Conservation (phyloP, 2,888 invertebrate genomes). For the Aquatica leii region DNA sequence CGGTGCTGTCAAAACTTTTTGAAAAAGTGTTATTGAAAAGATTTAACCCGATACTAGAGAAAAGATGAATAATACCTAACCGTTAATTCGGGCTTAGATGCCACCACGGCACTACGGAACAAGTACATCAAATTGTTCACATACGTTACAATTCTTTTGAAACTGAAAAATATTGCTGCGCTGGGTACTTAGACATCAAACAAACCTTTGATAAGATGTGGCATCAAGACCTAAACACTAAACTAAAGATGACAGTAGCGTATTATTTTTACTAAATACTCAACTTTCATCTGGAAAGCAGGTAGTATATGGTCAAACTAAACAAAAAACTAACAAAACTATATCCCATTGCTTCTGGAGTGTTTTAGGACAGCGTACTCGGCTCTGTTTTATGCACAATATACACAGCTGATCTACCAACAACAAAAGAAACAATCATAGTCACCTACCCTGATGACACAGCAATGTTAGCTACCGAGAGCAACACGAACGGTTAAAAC, state of each 20-base stretch:
- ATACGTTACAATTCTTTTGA: no score
- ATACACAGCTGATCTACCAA: neutral
- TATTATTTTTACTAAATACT: constrained; percentile 2
- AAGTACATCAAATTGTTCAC: neutral
- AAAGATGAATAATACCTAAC: neutral
- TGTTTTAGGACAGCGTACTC: constrained; percentile 13
- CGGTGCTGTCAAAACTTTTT: neutral
- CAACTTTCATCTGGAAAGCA: constrained; percentile 7
- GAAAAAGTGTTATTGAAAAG: neutral
- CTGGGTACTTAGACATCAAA: neutral
- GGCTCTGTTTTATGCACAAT: constrained; percentile 4
- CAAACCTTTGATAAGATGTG: neutral
- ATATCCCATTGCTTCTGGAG: constrained; percentile 6
- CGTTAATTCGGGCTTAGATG: no score
- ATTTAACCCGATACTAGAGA: no score
- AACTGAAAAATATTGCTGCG: neutral
- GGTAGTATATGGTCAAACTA: no score
- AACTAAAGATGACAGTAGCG: neutral
- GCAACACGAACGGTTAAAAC: neutral
- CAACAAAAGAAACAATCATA: neutral
- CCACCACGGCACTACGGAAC: neutral
- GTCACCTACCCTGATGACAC: neutral
- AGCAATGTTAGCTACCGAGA: neutral
- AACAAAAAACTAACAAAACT: constrained; percentile 6
- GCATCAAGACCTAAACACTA: neutral